Base-by-base conservation (phyloP, 1,140 invertebrate genomes). In the Macrobrachium rosenbergii region DNA sequence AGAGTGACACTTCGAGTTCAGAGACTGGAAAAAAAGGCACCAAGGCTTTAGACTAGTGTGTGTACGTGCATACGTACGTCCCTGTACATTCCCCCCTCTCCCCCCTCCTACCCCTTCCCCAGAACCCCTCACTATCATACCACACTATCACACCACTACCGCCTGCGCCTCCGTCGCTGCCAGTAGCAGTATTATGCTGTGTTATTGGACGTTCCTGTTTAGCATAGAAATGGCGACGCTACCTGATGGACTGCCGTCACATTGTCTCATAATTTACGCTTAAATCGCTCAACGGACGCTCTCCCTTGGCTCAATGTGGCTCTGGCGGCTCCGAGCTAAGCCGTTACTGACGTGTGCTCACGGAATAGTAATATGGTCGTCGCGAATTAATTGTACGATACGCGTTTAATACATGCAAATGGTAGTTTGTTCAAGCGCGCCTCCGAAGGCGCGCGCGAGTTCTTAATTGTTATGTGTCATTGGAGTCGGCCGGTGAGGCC, bases 191-290 rank as follows among this genome's bases (percentile, higher is more conserved):
- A 88, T 88, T 88, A 88, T 88, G 86, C 86, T 88, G 86, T 88
- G 86, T 88, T 88, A 88, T 88, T 88, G 86, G 86, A 88, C 60
- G 86, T 81, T 88, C 63, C 80, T 88, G 86, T 83, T 88, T 88
- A 88, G 86, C 86, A 88, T 88, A 88, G 80, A 88, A 83, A 88
- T 88, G 86, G 86, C 86, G 80, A 83, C 86, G 73, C 73, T 76
- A 79, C 86, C 86, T 88, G 86, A 88, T 88, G 80, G 86, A 88
- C 86, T 78, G 86, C 86, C 86, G 86, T 88, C 86, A 88, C 86
- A 88, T 88, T 88, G 86, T 88, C 86, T 88, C 80, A 88, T 88
- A 88, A 82, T 88, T 88, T 88, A 83, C 86, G 86, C 86, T 79
- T 88, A 88, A 88, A 88, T 88, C 86, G 86, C 79, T 88, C 86